Evolutionary conservation across 2,888 invertebrate species (phyloP).

Genomic region (Bruchidius siliquastri): DNA sequence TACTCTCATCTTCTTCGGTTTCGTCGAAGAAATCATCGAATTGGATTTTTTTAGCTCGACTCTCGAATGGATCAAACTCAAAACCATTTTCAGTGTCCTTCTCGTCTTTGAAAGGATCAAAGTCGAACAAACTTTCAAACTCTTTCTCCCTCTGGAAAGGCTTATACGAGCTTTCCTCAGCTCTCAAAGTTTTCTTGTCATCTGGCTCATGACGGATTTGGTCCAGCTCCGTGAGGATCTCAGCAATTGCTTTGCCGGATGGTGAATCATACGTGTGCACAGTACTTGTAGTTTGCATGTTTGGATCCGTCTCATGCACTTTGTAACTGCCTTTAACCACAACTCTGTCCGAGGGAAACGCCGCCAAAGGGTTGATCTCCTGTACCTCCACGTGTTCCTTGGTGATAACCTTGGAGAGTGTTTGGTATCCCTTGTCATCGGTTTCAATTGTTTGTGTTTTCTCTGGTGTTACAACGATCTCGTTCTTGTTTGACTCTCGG

Average conservation of each 20-base stretch:
- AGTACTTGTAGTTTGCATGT: constrained; percentile 18
- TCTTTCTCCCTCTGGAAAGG: neutral
- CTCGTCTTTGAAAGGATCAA: neutral
- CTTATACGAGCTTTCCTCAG: neutral
- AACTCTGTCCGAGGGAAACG: constrained; percentile 10
- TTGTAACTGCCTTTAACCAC: constrained; percentile 18
- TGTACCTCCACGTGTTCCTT: constrained; percentile 20
- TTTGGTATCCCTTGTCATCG: constrained; percentile 18
- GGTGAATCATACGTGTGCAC: constrained; percentile 19
- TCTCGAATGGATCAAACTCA: neutral
- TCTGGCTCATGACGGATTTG: neutral
- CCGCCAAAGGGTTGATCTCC: constrained; percentile 13
- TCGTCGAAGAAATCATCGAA: neutral
- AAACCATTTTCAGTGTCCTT: neutral
- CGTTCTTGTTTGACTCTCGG: constrained; percentile 7
- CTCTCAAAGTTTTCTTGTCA: neutral
- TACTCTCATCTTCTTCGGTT: neutral
- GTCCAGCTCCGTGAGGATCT: constrained; percentile 15
- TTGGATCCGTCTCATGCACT: constrained; percentile 22
- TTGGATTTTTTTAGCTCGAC: neutral
- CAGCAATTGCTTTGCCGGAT: constrained; percentile 17
- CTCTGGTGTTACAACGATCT: constrained; percentile 3
- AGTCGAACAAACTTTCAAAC: neutral
- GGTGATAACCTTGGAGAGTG: constrained; percentile 1
- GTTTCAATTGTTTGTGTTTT: neutral